Evolutionary conservation across 2,113 vertebrate species (phyloP).

Genomic region (Neodon shergylaensis): DNA sequence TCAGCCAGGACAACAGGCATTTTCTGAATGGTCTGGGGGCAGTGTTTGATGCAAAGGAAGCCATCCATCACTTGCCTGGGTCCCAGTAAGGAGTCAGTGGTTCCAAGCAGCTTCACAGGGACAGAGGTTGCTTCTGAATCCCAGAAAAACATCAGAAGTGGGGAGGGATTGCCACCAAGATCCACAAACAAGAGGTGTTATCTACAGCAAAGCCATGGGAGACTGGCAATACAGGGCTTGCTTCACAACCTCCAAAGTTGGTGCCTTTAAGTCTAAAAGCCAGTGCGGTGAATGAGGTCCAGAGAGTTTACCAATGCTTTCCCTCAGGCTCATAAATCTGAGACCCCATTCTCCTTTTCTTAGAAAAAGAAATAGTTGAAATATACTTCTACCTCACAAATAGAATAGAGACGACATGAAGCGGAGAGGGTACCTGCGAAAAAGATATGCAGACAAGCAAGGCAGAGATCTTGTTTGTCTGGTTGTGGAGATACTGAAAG

Average conservation of each 20-base stretch:
- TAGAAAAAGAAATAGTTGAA: background rate
- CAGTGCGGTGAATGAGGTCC: background rate
- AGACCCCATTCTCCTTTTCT: background rate
- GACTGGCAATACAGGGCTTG: no score
- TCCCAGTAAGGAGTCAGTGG: background rate
- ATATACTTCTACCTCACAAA: background rate
- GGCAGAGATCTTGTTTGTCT: background rate
- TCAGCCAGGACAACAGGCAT: background rate
- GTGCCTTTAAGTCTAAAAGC: background rate
- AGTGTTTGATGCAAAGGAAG: background rate
- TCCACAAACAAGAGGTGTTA: no score
- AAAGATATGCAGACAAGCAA: background rate
- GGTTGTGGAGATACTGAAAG: background rate
- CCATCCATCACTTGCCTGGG: background rate
- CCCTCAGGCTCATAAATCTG: background rate
- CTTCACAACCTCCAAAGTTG: background rate
- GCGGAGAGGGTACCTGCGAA: background rate
- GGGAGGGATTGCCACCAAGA: background rate
- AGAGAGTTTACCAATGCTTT: background rate
- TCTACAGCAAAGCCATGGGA: background rate
- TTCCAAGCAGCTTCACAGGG: background rate
- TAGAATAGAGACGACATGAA: background rate
- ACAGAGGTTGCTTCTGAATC: background rate
- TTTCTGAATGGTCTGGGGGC: background rate
- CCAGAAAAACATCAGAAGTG: background rate